A percentile compares a stretch with the other conserved stretches of the same genome.
Evolutionary conservation across 2,797 vertebrate genomes (phyloP).

Genomic region (Lateolabrax maculatus): DNA sequence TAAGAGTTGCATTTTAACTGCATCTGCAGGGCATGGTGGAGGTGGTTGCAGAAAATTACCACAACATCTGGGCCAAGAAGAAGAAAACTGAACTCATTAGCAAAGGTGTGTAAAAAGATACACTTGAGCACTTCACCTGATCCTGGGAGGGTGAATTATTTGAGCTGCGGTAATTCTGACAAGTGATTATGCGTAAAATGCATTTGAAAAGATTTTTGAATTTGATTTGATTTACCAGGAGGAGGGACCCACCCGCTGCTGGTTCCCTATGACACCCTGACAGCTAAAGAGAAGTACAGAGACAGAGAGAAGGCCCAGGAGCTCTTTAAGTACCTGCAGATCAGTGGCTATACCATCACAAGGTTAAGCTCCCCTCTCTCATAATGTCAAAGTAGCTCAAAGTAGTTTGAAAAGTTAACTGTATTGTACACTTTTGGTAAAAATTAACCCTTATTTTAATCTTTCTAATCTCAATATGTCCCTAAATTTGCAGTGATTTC

Average conservation of each 20-base stretch:
- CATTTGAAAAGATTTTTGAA: not conserved
- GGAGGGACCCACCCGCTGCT: conserved; percentile 94
- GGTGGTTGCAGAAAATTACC: conserved; percentile 98
- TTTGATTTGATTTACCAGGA: conserved; percentile 80
- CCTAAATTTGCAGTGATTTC: not conserved
- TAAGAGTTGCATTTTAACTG: not conserved
- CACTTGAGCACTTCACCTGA: too few relatives aligned
- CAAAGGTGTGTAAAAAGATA: conserved; percentile 87
- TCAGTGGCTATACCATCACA: conserved; percentile 92
- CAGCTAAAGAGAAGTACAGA: conserved; percentile 97
- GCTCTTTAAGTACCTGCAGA: conserved; percentile 95
- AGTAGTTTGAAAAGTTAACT: not conserved
- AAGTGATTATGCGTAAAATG: not conserved
- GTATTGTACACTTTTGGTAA: not conserved
- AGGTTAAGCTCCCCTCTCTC: conserved; percentile 81
- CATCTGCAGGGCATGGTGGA: conserved; percentile 94
- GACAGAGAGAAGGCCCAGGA: conserved; percentile 98
- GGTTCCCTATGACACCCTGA: conserved; percentile 97
- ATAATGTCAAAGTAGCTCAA: not conserved
- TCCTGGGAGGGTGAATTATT: not conserved
- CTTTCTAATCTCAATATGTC: not conserved
- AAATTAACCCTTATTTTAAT: not conserved
- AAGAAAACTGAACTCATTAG: conserved; percentile 94
- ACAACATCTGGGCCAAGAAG: conserved; percentile 99
- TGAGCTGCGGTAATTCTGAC: not conserved